Conservation (phyloP, 2,113 vertebrate species). For the Carassius auratus region DNA sequence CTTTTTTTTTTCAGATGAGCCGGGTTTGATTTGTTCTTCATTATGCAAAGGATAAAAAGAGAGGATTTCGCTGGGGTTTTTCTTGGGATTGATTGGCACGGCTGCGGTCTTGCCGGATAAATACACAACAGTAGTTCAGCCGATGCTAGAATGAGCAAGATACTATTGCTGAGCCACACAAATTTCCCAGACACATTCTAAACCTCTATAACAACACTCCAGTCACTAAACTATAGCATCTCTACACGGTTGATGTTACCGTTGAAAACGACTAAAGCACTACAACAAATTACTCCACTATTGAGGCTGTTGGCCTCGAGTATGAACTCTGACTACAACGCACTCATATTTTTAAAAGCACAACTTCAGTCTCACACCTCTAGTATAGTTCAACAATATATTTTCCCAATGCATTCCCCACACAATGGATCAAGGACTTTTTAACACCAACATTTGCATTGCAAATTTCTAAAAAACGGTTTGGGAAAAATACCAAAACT, state of each 20-base stretch:
- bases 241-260: slow-evolving; percentile 29
- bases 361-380: not conserved
- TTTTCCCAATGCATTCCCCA: too few relatives aligned
- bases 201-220: slow-evolving; percentile 43
- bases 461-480: not conserved
- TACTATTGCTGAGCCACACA: slow-evolving; percentile 59
- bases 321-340: not conserved
- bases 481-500: not conserved
- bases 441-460: not conserved
- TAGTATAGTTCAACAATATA: not conserved
- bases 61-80: slow-evolving; percentile 47
- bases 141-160: slow-evolving; percentile 58
- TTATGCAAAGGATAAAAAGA: slow-evolving; percentile 57
- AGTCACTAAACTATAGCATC: slow-evolving; percentile 34
- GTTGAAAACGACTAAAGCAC: not conserved
- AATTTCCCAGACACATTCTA: slow-evolving; percentile 54
- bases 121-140: slow-evolving; percentile 56
- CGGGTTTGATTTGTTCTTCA: slow-evolving; percentile 62
- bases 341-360: not conserved
- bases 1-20: slow-evolving; percentile 48
- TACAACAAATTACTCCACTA: not conserved
- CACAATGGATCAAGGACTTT: not conserved
- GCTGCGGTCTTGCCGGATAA: slow-evolving; percentile 57
- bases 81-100: slow-evolving; percentile 47
- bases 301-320: not conserved